Evolutionary conservation across 2,888 invertebrate genomes (phyloP), one percentile per base, ranked within the genome.

Genomic region (Apodemia zela): DNA sequence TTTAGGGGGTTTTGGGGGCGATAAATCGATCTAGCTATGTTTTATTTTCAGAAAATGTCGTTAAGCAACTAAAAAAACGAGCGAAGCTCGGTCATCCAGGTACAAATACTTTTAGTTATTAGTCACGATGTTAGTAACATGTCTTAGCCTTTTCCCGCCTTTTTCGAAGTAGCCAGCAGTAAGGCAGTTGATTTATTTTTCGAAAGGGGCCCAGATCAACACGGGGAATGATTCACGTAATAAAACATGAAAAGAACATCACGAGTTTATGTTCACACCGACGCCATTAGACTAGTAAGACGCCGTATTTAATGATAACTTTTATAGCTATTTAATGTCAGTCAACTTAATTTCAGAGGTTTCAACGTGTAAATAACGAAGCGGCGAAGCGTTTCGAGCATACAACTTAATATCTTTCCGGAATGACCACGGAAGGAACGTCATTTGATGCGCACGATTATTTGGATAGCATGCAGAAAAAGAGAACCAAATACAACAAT

Each of bases 331-430:
- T 45, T n/a, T 45, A n/a, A 45, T 45, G 45, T 15, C 45, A 45
- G 45, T 45, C n/a, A n/a, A n/a, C 45, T 45, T 45, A 45, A 45
- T 45, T 45, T 45, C n/a, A 45, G 45, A 45, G 45, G 45, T 45
- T 45, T 45, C 45, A n/a, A 45, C 45, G 45, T n/a, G 45, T 45
- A 45, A n/a, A 45, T 45, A 15, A 45, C n/a, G 45, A 45, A 38
- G 45, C n/a, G 45, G 73, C 49, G 68, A 70, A 69, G 65, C 66
- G 68, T 68, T 63, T 61, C 61, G 62, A 65, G 61, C 51, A 29
- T 61, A 60, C 18, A 59, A 65, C 66, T 51, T 33, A 67, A 66
- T 67, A 66, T 61, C 67, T 72, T 78, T 78, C 76, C 77, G 74
- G 66, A 68, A 63, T 64, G 60, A 68, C 54, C 63, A 60, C 68